phyloP scores from a whole-genome alignment of 2,888 invertebrate species.

The Aquatica leii region DNA sequence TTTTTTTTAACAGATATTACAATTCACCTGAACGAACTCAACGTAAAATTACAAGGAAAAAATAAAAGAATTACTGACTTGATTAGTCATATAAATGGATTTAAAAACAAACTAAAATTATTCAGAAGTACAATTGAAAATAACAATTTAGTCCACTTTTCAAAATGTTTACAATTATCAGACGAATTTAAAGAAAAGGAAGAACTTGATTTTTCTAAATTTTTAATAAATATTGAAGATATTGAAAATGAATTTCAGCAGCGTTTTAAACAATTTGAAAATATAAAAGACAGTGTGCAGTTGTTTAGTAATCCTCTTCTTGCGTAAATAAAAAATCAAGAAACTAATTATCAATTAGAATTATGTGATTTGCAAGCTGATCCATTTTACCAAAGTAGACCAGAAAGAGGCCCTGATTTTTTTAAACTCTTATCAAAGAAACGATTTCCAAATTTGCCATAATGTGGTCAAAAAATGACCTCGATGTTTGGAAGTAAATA shows the following conservation, averaged over 20 bases:
- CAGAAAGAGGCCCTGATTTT: too few species aligned
- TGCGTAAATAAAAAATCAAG: too few species aligned
- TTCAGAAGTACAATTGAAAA: too few species aligned
- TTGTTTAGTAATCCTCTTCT: background rate
- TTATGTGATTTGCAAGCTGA: too few species aligned
- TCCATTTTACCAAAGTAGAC: too few species aligned
- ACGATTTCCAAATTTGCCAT: background rate
- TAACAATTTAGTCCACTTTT: too few species aligned
- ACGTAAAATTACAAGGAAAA: background rate
- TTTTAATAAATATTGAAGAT: constrained; percentile 1
- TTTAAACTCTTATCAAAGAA: too few species aligned
- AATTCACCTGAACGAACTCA: too few species aligned
- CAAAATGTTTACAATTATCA: too few species aligned
- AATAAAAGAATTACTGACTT: background rate
- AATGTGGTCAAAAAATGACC: constrained; percentile 1
- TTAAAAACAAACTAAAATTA: background rate
- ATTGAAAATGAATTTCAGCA: background rate
- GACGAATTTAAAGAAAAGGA: background rate
- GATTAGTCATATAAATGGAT: constrained; percentile 4
- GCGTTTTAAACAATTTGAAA: background rate
- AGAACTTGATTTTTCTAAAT: background rate
- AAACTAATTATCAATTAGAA: too few species aligned
- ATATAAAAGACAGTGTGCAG: background rate
- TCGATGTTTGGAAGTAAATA: constrained; percentile 3
- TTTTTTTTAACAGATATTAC: background rate